Conservation (phyloP, 2,888 invertebrate species). For the Eurois occulta region DNA sequence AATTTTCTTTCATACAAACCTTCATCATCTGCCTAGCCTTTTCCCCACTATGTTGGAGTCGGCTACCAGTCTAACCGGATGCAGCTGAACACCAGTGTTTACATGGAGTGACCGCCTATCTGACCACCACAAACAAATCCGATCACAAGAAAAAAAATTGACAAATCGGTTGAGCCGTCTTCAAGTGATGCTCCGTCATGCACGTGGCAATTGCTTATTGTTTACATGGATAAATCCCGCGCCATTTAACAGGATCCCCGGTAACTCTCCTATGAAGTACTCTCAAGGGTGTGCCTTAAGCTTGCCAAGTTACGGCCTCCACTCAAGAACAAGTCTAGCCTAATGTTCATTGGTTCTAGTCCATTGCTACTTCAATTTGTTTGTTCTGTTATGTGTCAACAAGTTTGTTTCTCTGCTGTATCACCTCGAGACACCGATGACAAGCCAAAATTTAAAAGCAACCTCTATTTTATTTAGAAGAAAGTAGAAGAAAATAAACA, state of each 20-base stretch:
- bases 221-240: neutral
- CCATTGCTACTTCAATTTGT: neutral
- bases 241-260: too few species aligned
- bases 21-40: too few species aligned
- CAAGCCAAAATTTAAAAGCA: neutral
- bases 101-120: too few species aligned
- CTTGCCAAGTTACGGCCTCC: neutral
- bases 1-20: neutral
- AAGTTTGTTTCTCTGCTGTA: neutral
- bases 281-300: neutral
- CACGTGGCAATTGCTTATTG: neutral
- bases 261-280: neutral
- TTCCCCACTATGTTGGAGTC: too few species aligned
- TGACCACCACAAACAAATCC: too few species aligned
- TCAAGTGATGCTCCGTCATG: neutral
- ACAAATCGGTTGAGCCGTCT: neutral
- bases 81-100: too few species aligned
- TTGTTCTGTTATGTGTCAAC: neutral
- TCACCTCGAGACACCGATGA: neutral
- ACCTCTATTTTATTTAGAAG: neutral
- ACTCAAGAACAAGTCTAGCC: neutral
- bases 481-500: neutral
- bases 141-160: neutral
- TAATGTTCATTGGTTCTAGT: neutral
- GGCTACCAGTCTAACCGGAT: too few species aligned